phyloP scores from a whole-genome alignment of 2,113 vertebrate genomes.

The Enhydra lutris region DNA sequence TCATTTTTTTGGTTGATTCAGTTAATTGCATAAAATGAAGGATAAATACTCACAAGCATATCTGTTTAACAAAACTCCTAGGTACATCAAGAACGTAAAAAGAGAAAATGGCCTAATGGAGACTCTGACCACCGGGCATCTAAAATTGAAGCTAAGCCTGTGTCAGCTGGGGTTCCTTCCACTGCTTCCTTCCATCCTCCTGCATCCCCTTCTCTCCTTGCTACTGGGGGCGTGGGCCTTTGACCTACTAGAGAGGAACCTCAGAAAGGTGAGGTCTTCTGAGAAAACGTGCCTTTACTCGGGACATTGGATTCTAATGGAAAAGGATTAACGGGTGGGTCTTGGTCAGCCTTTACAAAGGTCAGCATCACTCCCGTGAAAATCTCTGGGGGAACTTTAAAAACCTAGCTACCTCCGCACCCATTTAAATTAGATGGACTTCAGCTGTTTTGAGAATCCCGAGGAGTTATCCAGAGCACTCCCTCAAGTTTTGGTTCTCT shows the following conservation, averaged over 20 bases:
- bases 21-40: constrained; percentile 81
- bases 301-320: neutral
- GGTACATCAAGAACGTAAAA: constrained; percentile 74
- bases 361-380: constrained; percentile 59
- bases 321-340: constrained; percentile 43
- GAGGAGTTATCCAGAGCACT: constrained; percentile 63
- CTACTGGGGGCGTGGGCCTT: neutral
- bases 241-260: neutral
- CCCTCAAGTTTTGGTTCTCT: constrained; percentile 75
- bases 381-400: constrained; percentile 69
- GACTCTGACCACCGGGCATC: constrained; percentile 46
- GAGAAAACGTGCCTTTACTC: constrained; percentile 22
- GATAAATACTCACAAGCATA: constrained; percentile 77
- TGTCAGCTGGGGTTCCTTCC: constrained; percentile 32
- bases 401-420: constrained; percentile 52
- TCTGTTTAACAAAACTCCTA: constrained; percentile 72
- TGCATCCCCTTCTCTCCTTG: neutral
- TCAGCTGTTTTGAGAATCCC: constrained; percentile 78
- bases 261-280: constrained; percentile 11
- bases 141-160: neutral
- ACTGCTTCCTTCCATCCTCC: neutral
- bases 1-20: constrained; percentile 74
- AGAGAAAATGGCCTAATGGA: constrained; percentile 59
- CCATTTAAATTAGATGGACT: constrained; percentile 63
- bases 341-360: constrained; percentile 44